A percentile compares a stretch with the other conserved stretches of the same genome.
These are phyloP conservation scores for Isaurus tuberculatus DNA, from an alignment of 92 coral and sea anemone genomes.

Conservation along the genomic window DNA sequence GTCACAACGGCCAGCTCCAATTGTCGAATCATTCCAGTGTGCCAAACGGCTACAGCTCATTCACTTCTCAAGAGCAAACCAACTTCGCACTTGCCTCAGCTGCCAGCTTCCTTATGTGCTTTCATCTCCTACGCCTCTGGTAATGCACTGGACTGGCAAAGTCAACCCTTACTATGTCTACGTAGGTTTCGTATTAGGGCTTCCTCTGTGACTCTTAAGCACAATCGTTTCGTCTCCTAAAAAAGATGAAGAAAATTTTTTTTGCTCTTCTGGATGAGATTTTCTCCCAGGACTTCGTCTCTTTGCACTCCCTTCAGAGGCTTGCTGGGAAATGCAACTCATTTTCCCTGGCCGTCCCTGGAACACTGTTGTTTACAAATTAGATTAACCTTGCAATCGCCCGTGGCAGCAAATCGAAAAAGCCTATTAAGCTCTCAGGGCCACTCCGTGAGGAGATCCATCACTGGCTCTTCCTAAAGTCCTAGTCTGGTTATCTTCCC, in stretches of 20 bases:
- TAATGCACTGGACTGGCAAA: conserved; percentile 26
- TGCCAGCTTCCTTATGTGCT: conserved; percentile 17
- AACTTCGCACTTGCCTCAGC: conserved; percentile 1
- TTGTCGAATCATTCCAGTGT: neutral
- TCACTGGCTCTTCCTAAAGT: conserved; percentile 49
- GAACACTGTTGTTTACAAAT: conserved; percentile 47
- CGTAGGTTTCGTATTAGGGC: conserved; percentile 21
- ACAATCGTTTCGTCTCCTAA: neutral
- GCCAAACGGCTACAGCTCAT: neutral
- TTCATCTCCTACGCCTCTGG: conserved; percentile 10
- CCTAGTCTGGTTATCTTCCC: conserved; percentile 52
- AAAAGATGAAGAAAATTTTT: neutral
- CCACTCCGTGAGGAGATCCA: conserved; percentile 37
- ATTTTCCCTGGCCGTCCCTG: conserved; percentile 53
- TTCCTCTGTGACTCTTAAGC: neutral
- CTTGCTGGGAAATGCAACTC: conserved; percentile 58
- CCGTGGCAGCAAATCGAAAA: neutral
- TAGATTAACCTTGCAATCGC: conserved; percentile 57
- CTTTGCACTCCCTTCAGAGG: conserved; percentile 34
- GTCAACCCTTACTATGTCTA: conserved; percentile 21
- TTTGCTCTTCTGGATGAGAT: neutral
- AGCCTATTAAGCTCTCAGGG: conserved; percentile 36
- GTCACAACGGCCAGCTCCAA: conserved; percentile 18
- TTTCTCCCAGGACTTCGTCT: neutral
- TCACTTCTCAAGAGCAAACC: neutral